Evolutionary conservation across 2,113 vertebrate species (phyloP), one percentile per base, ranked within the genome.

Genomic region (Mesoclemmys tuberculata): DNA sequence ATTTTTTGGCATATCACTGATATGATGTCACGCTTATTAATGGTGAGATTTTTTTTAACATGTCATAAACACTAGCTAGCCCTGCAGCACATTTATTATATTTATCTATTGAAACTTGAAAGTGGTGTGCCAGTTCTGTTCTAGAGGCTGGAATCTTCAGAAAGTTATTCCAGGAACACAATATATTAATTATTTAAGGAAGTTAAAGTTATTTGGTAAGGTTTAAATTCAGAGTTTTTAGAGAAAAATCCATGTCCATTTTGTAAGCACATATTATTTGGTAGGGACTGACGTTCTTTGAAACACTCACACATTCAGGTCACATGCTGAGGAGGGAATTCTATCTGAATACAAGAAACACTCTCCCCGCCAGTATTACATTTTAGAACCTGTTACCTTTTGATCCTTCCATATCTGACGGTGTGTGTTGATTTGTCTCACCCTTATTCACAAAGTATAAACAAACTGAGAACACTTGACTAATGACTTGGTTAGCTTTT

Each of bases 211-310:
- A 38, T 86, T 44, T 24, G 14, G 24, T 77, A 80, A 46, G 1
- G 22, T 78, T 82, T 86, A 86, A 91, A 78, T 74, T 14, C 38
- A 90, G 26, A 52, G 82, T 93, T 93, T 82, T 58, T 80, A 49
- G 48, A 58, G 74, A 71, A 87, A 31, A 14, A 27, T 38, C 13
- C 71, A 58, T 89, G 80, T 31, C 2, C 94, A 56, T 87, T 44
- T 29, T 77, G 21, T 77, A 77, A 68, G 16, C 35, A 68, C 0
- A 0, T 44, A 41, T 6, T 77, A 52, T 82, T 82, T 49, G 38
- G 18, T 21, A 46, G 87, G 64, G 71, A 48, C 10, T 84, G 49
- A 21, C 61, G 24, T 38, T 35, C 0, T 0, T n/a, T 55, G 90
- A 38, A 55, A 48, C 90, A 87, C 0, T 1, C 54, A 26, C 48